Conservation (phyloP, 1,140 invertebrate genomes). For the Batillaria attramentaria region DNA sequence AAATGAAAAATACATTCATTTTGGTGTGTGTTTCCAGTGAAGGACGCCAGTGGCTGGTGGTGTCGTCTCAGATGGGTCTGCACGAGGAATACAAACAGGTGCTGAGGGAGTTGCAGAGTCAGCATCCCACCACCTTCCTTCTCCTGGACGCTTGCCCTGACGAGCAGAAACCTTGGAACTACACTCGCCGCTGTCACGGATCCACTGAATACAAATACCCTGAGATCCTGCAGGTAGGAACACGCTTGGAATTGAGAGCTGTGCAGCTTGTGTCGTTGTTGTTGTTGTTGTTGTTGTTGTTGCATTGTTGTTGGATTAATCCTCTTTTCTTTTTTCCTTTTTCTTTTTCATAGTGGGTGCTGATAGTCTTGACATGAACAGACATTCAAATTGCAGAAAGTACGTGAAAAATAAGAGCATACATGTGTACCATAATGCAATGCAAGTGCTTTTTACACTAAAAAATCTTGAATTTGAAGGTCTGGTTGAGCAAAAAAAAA, state of each 20-base stretch:
- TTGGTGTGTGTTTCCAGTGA: constrained; percentile 57
- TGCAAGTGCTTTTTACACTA: too few species aligned
- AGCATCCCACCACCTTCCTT: constrained; percentile 65
- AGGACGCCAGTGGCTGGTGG: constrained; percentile 75
- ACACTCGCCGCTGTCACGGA: constrained; percentile 78
- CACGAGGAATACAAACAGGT: constrained; percentile 81
- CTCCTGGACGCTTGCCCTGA: constrained; percentile 77
- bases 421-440: too few species aligned
- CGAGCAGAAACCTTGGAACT: constrained; percentile 76
- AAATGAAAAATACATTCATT: too few species aligned
- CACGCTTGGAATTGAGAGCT: too few species aligned
- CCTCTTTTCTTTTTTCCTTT: not conserved
- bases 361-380: too few species aligned
- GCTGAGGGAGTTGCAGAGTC: not conserved
- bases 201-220: constrained; percentile 80
- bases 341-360: too few species aligned
- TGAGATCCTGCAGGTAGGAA: constrained; percentile 82
- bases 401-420: too few species aligned
- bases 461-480: too few species aligned
- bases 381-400: too few species aligned
- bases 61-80: constrained; percentile 88
- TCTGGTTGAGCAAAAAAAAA: too few species aligned
- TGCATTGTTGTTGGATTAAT: not conserved
- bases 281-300: not conserved
- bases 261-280: not conserved